phyloP scores from a whole-genome alignment of 2,113 vertebrate genomes.

The Toxotes chatareus region DNA sequence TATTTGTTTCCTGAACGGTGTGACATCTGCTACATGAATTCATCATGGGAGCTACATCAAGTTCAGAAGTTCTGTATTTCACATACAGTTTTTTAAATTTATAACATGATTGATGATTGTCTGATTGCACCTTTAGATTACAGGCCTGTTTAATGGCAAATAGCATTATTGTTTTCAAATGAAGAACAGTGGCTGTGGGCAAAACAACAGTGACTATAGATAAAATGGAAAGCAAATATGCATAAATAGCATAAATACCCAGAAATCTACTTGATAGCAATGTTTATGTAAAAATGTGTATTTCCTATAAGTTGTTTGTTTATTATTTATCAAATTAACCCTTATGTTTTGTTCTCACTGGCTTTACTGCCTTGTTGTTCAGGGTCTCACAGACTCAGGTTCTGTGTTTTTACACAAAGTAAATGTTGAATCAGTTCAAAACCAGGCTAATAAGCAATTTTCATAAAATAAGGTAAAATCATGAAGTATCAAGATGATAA shows the following conservation, averaged over 20 bases:
- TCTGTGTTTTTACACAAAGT: too few relatives aligned
- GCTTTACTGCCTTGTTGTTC: neutral
- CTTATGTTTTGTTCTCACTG: neutral
- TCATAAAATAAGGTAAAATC: too few relatives aligned
- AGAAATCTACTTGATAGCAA: neutral
- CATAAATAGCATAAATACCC: neutral
- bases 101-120: neutral
- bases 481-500: too few relatives aligned
- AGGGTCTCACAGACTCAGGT: neutral
- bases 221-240: neutral
- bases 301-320: neutral
- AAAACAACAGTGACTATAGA: neutral
- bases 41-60: neutral
- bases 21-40: conserved; percentile 23
- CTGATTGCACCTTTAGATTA: neutral
- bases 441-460: neutral
- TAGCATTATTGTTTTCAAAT: neutral
- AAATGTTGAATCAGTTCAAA: neutral
- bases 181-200: neutral
- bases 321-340: neutral
- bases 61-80: conserved; percentile 16
- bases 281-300: neutral
- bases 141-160: neutral
- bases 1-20: neutral
- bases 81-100: neutral